These are phyloP conservation scores for Benitochromis conjunctus DNA, from an alignment of 2,113 vertebrate species.

Conservation along the genomic window DNA sequence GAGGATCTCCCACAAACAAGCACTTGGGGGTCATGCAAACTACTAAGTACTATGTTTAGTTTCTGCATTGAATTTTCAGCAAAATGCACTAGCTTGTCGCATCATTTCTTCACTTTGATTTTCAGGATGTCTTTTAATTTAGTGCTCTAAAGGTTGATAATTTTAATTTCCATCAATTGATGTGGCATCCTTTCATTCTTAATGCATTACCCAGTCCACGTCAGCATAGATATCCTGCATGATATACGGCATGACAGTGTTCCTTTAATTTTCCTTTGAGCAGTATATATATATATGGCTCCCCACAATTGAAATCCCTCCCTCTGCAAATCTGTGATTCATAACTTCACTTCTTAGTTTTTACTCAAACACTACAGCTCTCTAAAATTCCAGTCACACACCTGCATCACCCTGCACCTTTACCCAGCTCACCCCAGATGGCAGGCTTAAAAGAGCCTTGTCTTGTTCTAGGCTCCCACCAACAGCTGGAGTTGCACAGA, in stretches of 20 bases:
- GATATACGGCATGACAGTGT: neutral
- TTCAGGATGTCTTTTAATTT: neutral
- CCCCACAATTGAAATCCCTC: neutral
- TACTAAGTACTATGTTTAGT: neutral
- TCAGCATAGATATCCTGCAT: neutral
- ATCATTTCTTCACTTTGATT: neutral
- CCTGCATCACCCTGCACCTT: neutral
- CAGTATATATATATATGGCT: neutral
- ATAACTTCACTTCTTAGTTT: neutral
- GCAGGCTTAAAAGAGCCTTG: slow-evolving; percentile 6
- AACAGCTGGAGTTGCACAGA: slow-evolving; percentile 1
- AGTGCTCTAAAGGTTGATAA: neutral
- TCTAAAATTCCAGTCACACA: neutral
- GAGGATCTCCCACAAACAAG: neutral
- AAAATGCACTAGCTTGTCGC: neutral
- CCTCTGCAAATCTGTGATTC: neutral
- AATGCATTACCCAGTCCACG: neutral
- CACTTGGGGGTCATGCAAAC: neutral
- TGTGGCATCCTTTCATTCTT: neutral
- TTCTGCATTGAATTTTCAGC: neutral
- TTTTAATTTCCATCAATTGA: neutral
- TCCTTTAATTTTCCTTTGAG: neutral
- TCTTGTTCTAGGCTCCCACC: neutral
- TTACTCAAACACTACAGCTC: neutral
- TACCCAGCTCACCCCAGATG: neutral